These are phyloP conservation scores for Lepus timidus DNA, from an alignment of 2,113 vertebrate species.

Conservation along the genomic window DNA sequence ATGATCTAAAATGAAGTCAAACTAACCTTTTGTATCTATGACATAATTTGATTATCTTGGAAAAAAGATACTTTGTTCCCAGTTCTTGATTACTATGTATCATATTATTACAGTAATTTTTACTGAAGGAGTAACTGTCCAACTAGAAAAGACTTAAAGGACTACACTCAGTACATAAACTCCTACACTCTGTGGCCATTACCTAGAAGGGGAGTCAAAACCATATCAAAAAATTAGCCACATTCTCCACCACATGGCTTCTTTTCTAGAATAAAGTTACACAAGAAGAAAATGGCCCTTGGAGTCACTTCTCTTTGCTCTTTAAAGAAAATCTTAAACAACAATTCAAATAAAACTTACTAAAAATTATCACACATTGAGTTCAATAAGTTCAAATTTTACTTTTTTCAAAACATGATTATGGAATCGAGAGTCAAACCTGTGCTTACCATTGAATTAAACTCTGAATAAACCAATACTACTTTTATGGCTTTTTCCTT, in stretches of 20 bases:
- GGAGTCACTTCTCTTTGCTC: constrained; percentile 31
- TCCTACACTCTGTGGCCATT: constrained; percentile 42
- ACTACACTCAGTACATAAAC: not conserved
- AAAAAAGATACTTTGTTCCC: not conserved
- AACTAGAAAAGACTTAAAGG: constrained; percentile 11
- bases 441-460: constrained; percentile 41
- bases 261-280: constrained; percentile 11
- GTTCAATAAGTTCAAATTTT: constrained; percentile 29
- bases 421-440: constrained; percentile 30
- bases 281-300: constrained; percentile 18
- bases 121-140: not conserved
- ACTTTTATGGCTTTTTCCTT: not conserved
- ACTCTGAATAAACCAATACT: constrained; percentile 30
- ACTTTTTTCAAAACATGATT: constrained; percentile 40
- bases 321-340: constrained; percentile 50
- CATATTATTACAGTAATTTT: constrained; percentile 14
- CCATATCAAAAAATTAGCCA: constrained; percentile 9
- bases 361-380: constrained; percentile 41
- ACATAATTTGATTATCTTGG: not conserved
- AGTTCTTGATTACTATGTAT: not conserved
- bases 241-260: not conserved
- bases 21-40: not conserved
- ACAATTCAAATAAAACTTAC: constrained; percentile 55
- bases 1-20: constrained; percentile 37
- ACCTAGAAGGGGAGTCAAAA: not conserved